These are phyloP conservation scores for Lordiphosa collinella DNA, from an alignment of 1,140 invertebrate genomes.

Conservation along the genomic window DNA sequence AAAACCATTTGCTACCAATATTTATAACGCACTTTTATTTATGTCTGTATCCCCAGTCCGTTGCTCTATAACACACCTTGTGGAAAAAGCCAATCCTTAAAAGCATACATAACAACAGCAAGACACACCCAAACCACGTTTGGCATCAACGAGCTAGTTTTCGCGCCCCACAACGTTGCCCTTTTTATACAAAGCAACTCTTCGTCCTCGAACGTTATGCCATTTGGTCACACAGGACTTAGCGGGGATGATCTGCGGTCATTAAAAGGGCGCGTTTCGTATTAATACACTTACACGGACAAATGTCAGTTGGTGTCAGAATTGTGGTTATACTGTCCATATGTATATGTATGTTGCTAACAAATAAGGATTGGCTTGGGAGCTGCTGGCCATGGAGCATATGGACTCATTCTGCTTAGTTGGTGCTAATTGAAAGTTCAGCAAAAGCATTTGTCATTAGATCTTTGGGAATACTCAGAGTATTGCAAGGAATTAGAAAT, in stretches of 20 bases:
- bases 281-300: conserved; percentile 46
- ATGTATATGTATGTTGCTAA: not conserved
- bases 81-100: conserved; percentile 74
- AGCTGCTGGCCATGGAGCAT: not conserved
- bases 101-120: conserved; percentile 29
- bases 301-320: conserved; percentile 56
- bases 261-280: conserved; percentile 67
- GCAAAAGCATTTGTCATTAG: not conserved
- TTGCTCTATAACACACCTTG: conserved; percentile 61
- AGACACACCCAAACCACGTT: conserved; percentile 29
- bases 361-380: conserved; percentile 55
- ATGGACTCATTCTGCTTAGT: conserved; percentile 18
- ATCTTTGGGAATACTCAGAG: not conserved
- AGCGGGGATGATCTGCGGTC: conserved; percentile 61
- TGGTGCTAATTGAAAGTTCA: conserved; percentile 52
- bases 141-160: conserved; percentile 45
- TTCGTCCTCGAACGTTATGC: conserved; percentile 21
- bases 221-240: conserved; percentile 40
- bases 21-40: conserved; percentile 36
- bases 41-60: conserved; percentile 32
- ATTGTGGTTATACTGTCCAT: not conserved
- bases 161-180: conserved; percentile 63
- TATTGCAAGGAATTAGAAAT: not conserved
- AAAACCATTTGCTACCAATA: conserved; percentile 21
- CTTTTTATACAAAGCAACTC: conserved; percentile 43